Base-by-base conservation (phyloP, 1,140 invertebrate species). In the Ceratoteleas bidentatus region DNA sequence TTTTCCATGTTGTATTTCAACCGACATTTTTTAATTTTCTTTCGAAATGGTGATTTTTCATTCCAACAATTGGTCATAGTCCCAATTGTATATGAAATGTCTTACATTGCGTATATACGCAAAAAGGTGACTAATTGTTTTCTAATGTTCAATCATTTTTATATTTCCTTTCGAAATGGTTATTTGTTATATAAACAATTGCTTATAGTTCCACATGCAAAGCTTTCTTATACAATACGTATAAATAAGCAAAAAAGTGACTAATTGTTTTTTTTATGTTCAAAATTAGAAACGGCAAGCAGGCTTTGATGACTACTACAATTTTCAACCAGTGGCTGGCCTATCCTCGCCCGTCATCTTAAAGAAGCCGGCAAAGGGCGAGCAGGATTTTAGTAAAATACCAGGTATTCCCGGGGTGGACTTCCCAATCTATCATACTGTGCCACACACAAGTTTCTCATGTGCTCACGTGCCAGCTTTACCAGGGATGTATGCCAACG, bases 401-500 rank as follows among this genome's bases (percentile, higher is more conserved):
- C 96, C 96, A 0, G 96, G 96, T 33, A 91, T 92, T 2, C 93
- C 95, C 0, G 96, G 96, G 8, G 93, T 96, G 0, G 96, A 96
- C 88, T 97, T 94, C 91, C 96, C 96, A 0, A 92, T 96, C 38
- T 96, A 94, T 87, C 95, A 96, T 85, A 87, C 89, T 8, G 94
- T 96, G 3, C 96, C 96, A 0, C 92, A 93, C 15, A 97, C 96
- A n/a, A 93, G 93, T 74, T 97, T 97, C 91, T 94, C 94, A 9
- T 97, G 96, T 85, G 92, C 93, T 47, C 90, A 94, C 72, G 95
- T 96, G 47, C 95, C 95, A 2, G 93, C 93, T 11, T 92, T 94
- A 58, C 96, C 96, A 49, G 96, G 96, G 74, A 97, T 97, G 94
- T 97, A 97, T 86, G 96, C 96, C 9, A 96, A 97, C 85, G 94